Evolutionary conservation across 2,113 vertebrate genomes (phyloP).

Genomic region (Spheniscus mendiculus): DNA sequence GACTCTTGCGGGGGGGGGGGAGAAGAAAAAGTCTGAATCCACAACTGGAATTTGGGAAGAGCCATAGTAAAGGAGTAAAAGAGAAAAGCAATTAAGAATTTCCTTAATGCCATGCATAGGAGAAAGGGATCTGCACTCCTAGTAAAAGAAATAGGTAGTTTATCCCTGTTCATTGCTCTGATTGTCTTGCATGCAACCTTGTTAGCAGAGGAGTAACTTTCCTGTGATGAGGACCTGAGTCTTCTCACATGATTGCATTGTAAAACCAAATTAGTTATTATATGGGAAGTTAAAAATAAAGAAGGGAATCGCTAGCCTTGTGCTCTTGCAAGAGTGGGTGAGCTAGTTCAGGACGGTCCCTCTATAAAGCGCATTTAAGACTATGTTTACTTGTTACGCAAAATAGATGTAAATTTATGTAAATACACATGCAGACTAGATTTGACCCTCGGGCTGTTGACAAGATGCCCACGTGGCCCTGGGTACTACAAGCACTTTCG

Average conservation of each 20-base stretch:
- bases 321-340: neutral
- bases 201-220: neutral
- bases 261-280: neutral
- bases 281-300: neutral
- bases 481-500: neutral
- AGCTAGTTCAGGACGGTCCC: neutral
- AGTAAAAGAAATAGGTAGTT: neutral
- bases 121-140: neutral
- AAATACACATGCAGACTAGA: neutral
- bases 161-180: neutral
- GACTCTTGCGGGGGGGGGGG: too few species aligned
- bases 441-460: constrained; percentile 32
- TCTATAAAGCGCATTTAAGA: neutral
- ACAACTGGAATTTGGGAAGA: neutral
- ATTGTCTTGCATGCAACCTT: neutral
- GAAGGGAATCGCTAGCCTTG: neutral
- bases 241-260: neutral
- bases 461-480: neutral
- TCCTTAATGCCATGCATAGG: fast-evolving
- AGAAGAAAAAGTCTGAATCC: neutral
- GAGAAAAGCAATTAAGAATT: neutral
- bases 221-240: neutral
- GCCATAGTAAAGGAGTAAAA: neutral
- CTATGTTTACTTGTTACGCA: neutral
- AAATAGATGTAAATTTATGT: constrained; percentile 54